Evolutionary conservation across 1,140 invertebrate species (phyloP).

Genomic region (Aphaenogaster rudis): DNA sequence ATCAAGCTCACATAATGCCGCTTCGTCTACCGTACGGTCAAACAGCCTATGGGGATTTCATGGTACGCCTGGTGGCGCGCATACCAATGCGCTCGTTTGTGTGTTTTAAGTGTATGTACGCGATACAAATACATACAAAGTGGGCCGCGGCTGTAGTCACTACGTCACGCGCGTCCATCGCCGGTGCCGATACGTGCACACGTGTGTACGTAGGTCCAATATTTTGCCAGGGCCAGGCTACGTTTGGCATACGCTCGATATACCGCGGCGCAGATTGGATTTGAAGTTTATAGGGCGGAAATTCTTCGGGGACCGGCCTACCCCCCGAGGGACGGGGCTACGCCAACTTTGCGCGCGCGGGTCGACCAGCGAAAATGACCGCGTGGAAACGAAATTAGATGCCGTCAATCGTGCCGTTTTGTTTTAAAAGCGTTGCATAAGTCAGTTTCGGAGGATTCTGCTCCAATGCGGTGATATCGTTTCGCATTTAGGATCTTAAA

Average conservation of each 20-base stretch:
- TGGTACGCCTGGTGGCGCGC: constrained; percentile 51
- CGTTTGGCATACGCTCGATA: constrained; percentile 83
- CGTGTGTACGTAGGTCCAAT: constrained; percentile 76
- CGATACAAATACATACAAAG: constrained; percentile 46
- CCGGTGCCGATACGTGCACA: not conserved
- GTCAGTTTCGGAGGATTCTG: not conserved
- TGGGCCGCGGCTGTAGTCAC: not conserved
- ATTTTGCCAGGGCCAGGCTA: constrained; percentile 83
- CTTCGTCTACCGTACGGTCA: constrained; percentile 78
- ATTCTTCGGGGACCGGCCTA: constrained; percentile 77
- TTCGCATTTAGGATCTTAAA: not conserved
- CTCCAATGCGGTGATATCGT: not conserved
- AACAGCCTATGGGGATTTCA: constrained; percentile 84
- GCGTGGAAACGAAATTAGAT: constrained; percentile 49
- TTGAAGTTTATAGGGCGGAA: constrained; percentile 86
- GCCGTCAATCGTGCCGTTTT: constrained; percentile 43
- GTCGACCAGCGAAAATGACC: constrained; percentile 36
- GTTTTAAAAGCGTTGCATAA: constrained; percentile 37
- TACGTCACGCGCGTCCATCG: constrained; percentile 4
- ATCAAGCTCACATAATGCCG: constrained; percentile 86
- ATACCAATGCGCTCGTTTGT: not conserved
- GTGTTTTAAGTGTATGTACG: constrained; percentile 26
- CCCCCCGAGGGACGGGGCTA: constrained; percentile 54
- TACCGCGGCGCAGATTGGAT: constrained; percentile 85
- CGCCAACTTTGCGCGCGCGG: constrained; percentile 40